phyloP scores from a whole-genome alignment of 2,888 invertebrate genomes.

The Hirtodrosophila trivittata region DNA sequence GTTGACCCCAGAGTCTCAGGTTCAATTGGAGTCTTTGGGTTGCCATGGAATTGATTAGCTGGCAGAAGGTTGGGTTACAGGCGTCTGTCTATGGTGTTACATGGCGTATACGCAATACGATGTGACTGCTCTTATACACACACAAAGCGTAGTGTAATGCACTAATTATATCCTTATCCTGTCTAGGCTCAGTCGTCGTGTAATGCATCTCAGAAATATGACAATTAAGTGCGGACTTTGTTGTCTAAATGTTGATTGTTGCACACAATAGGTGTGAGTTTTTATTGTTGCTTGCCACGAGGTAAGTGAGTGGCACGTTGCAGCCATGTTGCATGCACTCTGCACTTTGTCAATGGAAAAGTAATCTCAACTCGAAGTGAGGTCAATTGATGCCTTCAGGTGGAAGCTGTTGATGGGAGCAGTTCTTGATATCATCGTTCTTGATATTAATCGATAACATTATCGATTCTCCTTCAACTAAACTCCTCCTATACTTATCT shows the following conservation, averaged over 20 bases:
- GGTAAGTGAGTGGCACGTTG: background rate
- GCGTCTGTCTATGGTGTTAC: background rate
- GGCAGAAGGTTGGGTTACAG: background rate
- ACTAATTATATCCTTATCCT: constrained; percentile 29
- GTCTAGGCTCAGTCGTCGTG: constrained; percentile 2
- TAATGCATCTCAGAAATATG: constrained; percentile 23
- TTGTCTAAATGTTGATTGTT: constrained; percentile 12
- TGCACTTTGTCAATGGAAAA: background rate
- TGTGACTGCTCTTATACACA: constrained; percentile 3
- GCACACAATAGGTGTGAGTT: background rate
- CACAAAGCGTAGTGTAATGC: constrained; percentile 6
- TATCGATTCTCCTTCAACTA: no score
- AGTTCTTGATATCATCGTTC: no score
- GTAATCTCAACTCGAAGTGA: no score
- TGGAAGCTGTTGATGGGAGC: no score
- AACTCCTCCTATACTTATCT: no score
- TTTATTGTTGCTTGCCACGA: background rate
- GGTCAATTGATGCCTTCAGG: no score
- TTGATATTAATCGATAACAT: no score
- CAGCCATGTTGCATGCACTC: background rate
- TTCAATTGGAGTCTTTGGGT: background rate
- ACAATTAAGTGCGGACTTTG: constrained; percentile 18
- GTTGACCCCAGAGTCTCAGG: background rate
- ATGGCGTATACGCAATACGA: constrained; percentile 26
- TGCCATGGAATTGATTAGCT: background rate